phyloP scores from a whole-genome alignment of 2,797 vertebrate species.

The Varecia variegata region DNA sequence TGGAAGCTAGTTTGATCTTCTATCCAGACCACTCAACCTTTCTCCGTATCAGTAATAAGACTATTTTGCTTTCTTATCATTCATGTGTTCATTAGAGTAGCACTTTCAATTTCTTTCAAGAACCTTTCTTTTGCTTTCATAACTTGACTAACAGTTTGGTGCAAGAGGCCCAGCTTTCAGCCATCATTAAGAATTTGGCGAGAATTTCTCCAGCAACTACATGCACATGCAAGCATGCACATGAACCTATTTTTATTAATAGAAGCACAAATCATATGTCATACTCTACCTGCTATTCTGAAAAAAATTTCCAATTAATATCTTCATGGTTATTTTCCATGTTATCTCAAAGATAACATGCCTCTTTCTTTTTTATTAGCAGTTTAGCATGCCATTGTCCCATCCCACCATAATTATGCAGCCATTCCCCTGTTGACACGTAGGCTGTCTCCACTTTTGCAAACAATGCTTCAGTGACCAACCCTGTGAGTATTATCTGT shows the following conservation, averaged over 20 bases:
- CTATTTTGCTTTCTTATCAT: not conserved
- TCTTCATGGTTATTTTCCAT: constrained; percentile 2
- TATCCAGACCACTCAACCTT: not conserved
- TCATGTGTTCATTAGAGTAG: not conserved
- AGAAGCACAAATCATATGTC: not conserved
- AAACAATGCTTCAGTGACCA: not conserved
- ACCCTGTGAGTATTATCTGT: not conserved
- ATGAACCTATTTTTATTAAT: not conserved
- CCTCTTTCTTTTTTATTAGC: not conserved
- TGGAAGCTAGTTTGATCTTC: not conserved
- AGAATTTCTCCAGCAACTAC: not conserved
- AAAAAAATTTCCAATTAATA: not conserved
- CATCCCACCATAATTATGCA: not conserved
- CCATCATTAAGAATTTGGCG: not conserved
- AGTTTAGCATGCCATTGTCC: not conserved
- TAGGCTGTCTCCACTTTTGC: not conserved
- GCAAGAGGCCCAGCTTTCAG: not conserved
- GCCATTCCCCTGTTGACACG: not conserved
- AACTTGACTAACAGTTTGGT: not conserved
- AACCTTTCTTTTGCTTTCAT: not conserved
- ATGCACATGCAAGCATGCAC: not conserved
- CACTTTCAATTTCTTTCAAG: not conserved
- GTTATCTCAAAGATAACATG: not conserved
- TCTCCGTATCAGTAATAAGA: not conserved
- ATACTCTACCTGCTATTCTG: not conserved